These are phyloP conservation scores for Aethina tumida DNA, from an alignment of 1,140 invertebrate genomes.

Conservation along the genomic window DNA sequence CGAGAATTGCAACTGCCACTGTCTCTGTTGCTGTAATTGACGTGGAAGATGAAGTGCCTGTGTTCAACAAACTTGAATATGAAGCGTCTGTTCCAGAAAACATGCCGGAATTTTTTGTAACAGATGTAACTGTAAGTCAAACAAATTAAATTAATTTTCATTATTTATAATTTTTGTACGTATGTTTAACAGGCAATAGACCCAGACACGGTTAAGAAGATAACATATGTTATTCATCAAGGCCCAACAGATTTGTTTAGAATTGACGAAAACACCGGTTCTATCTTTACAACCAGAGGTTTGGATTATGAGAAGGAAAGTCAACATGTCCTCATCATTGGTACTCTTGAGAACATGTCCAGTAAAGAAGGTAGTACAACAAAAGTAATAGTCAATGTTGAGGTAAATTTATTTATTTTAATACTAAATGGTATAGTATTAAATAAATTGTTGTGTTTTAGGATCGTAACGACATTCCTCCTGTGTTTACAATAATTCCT, in stretches of 20 bases:
- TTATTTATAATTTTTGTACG: neutral
- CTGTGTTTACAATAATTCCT: slow-evolving; percentile 71
- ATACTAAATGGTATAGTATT: neutral
- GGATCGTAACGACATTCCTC: slow-evolving; percentile 76
- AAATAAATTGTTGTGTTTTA: slow-evolving; percentile 29
- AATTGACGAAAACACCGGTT: slow-evolving; percentile 68
- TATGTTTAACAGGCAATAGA: slow-evolving; percentile 49
- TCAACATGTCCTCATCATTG: slow-evolving; percentile 64
- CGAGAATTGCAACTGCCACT: slow-evolving; percentile 74
- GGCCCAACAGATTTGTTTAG: slow-evolving; percentile 71
- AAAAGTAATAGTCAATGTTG: slow-evolving; percentile 63
- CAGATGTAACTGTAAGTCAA: too few species aligned
- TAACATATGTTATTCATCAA: slow-evolving; percentile 76
- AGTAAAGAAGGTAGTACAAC: slow-evolving; percentile 61
- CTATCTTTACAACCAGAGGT: slow-evolving; percentile 61
- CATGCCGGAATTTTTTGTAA: slow-evolving; percentile 60
- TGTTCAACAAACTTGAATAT: slow-evolving; percentile 64
- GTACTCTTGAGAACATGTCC: slow-evolving; percentile 69
- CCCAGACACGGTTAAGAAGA: slow-evolving; percentile 66
- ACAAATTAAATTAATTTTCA: slow-evolving; percentile 11
- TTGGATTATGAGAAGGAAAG: slow-evolving; percentile 70
- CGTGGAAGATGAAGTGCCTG: slow-evolving; percentile 72
- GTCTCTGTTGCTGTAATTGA: slow-evolving; percentile 74
- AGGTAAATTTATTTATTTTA: slow-evolving; percentile 42
- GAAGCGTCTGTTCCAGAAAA: slow-evolving; percentile 76